Conservation (phyloP, 2,888 invertebrate species). For the Drosophila melanocephala region DNA sequence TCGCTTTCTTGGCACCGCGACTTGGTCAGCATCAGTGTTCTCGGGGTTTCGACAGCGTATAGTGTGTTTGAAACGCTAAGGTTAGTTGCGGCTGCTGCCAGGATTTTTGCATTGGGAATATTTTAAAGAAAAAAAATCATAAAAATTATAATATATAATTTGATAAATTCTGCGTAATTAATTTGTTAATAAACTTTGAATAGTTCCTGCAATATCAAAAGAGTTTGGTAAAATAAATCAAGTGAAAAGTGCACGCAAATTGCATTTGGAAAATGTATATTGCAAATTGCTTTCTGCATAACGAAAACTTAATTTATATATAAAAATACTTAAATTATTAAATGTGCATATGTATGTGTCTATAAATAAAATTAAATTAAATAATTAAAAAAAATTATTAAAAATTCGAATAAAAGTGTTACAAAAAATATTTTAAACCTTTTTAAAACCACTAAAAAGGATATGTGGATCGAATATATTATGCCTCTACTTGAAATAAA, state of each 20-base stretch:
- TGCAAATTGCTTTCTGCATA: constrained; percentile 22
- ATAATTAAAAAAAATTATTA: constrained; percentile 15
- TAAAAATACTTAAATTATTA: constrained; percentile 7
- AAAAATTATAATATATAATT: constrained; percentile 5
- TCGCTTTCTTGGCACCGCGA: constrained; percentile 84
- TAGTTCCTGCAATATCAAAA: not conserved
- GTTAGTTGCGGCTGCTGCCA: constrained; percentile 83
- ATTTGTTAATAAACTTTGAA: constrained; percentile 5
- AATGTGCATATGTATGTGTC: constrained; percentile 67
- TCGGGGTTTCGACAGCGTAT: constrained; percentile 86
- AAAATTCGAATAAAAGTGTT: constrained; percentile 39
- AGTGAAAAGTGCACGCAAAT: constrained; percentile 68
- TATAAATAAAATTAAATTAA: constrained; percentile 43
- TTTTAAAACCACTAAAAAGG: constrained; percentile 10
- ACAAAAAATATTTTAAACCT: constrained; percentile 11
- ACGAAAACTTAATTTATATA: constrained; percentile 21
- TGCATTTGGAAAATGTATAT: constrained; percentile 36
- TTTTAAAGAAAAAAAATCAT: constrained; percentile 34
- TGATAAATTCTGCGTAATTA: constrained; percentile 14
- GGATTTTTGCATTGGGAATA: constrained; percentile 64
- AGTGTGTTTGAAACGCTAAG: constrained; percentile 86
- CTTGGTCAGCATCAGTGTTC: constrained; percentile 86
- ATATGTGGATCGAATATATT: not conserved
- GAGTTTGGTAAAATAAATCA: constrained; percentile 14
- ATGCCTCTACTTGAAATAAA: not conserved